Percentiles rank a stretch among this genome's conserved stretches.
Conservation (phyloP, 2,797 vertebrate genomes). For the Odontamblyopus rebecca region DNA sequence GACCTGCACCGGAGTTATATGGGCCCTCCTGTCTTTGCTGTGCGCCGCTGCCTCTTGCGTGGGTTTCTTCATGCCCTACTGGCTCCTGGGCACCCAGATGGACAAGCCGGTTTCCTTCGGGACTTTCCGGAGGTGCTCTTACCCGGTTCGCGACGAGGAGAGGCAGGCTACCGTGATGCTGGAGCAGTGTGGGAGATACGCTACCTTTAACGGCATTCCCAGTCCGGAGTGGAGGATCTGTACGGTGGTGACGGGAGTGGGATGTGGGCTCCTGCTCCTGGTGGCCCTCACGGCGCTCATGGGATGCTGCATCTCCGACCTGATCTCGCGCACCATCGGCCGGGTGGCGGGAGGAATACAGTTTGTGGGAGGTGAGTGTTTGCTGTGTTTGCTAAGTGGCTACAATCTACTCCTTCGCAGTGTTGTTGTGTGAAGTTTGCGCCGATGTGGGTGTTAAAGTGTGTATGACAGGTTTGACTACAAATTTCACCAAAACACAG, state of each 20-base stretch:
- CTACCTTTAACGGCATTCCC: slow-evolving; percentile 93
- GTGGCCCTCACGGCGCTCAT: slow-evolving; percentile 94
- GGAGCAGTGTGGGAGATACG: slow-evolving; percentile 96
- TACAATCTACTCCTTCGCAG: background rate
- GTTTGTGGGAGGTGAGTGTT: slow-evolving; percentile 92
- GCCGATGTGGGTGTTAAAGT: background rate
- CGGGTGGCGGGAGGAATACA: slow-evolving; percentile 95
- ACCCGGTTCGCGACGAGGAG: slow-evolving; percentile 90
- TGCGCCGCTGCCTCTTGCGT: slow-evolving; percentile 89
- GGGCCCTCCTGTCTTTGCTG: slow-evolving; percentile 93
- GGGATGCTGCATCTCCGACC: slow-evolving; percentile 96
- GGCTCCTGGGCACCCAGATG: slow-evolving; percentile 93
- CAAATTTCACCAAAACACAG: no score
- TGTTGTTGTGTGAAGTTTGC: background rate
- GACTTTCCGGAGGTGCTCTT: slow-evolving; percentile 95
- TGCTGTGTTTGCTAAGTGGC: slow-evolving; percentile 6
- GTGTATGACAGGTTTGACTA: no score
- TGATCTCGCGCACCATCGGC: slow-evolving; percentile 94
- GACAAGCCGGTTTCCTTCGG: slow-evolving; percentile 95
- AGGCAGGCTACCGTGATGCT: slow-evolving; percentile 92
- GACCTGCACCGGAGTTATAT: slow-evolving; percentile 86
- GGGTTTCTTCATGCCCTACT: slow-evolving; percentile 99
- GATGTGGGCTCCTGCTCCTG: slow-evolving; percentile 93
- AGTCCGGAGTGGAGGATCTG: slow-evolving; percentile 96
- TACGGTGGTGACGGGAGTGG: slow-evolving; percentile 91